Evolutionary conservation across 2,113 vertebrate genomes (phyloP), one percentile per base, ranked within the genome.

Genomic region (Zapus hudsonius): DNA sequence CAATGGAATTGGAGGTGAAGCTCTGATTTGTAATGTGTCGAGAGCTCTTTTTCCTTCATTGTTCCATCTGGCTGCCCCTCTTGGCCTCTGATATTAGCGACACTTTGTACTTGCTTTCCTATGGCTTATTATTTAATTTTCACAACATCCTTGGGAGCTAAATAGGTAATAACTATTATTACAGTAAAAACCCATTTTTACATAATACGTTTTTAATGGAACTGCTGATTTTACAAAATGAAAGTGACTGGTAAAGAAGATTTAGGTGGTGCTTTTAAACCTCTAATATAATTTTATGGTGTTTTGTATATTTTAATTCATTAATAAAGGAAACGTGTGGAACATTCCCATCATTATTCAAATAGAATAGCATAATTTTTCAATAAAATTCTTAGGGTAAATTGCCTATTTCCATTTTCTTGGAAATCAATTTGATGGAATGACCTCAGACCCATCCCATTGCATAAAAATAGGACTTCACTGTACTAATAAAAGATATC

Each of bases 131-230:
- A 97, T 97, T 97, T 96, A 97, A 97, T 96, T 97, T 95, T 97
- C 95, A 97, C 94, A 97, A 93, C 87, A 97, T 95, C 95, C 94
- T 97, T 96, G 95, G 96, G 66, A 97, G 96, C 91, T 96, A 97
- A 97, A 94, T 97, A 96, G 96, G 95, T 96, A 97, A 97, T 97
- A 97, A 96, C 95, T 97, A 96, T 97, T 96, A 97, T 97, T 96
- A 96, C 95, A 97, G 96, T 96, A 96, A 97, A 97, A 97, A 96
- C 78, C 94, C 95, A 97, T 97, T 96, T 97, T 96, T 96, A 94
- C 94, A 95, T 97, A 96, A 97, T 96, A 97, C 36, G 95, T 96
- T 97, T 97, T 96, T 96, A 97, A 97, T 96, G 95, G 95, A 97
- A 97, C 94, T 96, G 96, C 95, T 97, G 97, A 97, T 97, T 96